Base-by-base conservation (phyloP, 1,140 invertebrate species). In the Brachionus rubens region DNA sequence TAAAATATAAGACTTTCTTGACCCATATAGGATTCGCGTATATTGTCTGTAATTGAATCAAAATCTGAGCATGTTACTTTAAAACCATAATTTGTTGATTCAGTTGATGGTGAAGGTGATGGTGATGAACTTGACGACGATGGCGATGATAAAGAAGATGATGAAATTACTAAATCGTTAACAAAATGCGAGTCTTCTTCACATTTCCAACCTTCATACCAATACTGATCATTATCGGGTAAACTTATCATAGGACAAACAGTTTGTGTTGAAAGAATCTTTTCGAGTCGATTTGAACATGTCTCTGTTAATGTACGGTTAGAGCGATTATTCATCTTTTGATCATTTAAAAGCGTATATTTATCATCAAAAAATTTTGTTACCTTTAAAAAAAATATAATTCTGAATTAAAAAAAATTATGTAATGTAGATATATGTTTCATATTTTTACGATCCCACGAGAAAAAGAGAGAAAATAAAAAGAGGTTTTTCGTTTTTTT, bases 351-450 rank as follows among this genome's bases (percentile, higher is more conserved):
- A 65, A 59, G 54, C 33, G 54, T 33, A 43, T 65, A 65, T 65
- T 65, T 65, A 65, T 65, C 40, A 65, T 65, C 59, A 65, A 65
- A 65, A 65, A 65, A 65, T 65, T 65, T 65, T 65, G 59, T 65
- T 65, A 65, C 59, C 59, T 65, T 65, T 43, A 26, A 26, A 54
- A 65, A 65, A 65, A 65, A 65, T 43, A 41, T 43, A 65, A 43
- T 24, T 43, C 6, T 43, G 30, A 41, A 65, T 24, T 43, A 65
- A 43, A 62, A n/a, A n/a, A 36, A 33, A 16, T 59, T 59, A 59
- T 33, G 28, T 59, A 59, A 59, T 59, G 54, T 59, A 59, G 28
- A 59, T 26, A 28, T 59, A 59, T 59, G 33, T 59, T 59, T 16
- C 59, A 65, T 65, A 65, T 65, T 65, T 65, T 65, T 65, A 65